Conservation (phyloP, 1,140 invertebrate genomes). For the Nasonia vitripennis region DNA sequence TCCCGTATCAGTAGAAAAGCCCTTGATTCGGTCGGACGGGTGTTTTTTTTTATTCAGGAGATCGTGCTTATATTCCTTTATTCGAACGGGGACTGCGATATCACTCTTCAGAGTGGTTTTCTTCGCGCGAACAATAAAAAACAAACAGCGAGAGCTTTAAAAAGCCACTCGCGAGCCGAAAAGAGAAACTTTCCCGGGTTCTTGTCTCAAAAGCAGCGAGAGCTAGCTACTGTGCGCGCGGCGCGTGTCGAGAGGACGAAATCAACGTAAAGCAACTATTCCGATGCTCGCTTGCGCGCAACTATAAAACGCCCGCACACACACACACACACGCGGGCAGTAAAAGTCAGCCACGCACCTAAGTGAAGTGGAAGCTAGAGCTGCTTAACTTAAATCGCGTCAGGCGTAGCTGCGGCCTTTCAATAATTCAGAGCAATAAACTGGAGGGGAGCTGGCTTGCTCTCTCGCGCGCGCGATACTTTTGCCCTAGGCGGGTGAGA, state of each 20-base stretch:
- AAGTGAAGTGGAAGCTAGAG: conserved; percentile 25
- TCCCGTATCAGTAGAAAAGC: neutral
- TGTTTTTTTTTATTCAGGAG: too few species aligned
- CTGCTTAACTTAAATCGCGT: conserved; percentile 50
- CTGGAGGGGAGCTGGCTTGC: conserved; percentile 19
- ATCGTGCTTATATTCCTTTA: too few species aligned
- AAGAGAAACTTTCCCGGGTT: neutral
- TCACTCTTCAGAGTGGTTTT: too few species aligned
- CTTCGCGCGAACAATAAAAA: too few species aligned
- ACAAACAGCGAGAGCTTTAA: too few species aligned
- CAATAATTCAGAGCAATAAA: conserved; percentile 65
- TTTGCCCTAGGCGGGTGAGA: conserved; percentile 18
- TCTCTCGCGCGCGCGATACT: conserved; percentile 50
- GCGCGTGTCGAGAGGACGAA: neutral
- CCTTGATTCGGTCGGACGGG: neutral
- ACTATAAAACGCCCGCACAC: neutral
- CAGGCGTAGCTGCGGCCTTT: conserved; percentile 45
- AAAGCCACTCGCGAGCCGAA: neutral
- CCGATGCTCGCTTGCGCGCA: conserved; percentile 9
- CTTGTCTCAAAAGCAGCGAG: neutral
- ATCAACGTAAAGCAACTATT: conserved; percentile 44
- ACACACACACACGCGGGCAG: neutral
- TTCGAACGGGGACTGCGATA: too few species aligned
- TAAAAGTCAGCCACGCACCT: conserved; percentile 24
- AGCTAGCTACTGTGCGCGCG: too few species aligned